Base-by-base conservation (phyloP, 1,140 invertebrate species). In the Mylabris phalerata region DNA sequence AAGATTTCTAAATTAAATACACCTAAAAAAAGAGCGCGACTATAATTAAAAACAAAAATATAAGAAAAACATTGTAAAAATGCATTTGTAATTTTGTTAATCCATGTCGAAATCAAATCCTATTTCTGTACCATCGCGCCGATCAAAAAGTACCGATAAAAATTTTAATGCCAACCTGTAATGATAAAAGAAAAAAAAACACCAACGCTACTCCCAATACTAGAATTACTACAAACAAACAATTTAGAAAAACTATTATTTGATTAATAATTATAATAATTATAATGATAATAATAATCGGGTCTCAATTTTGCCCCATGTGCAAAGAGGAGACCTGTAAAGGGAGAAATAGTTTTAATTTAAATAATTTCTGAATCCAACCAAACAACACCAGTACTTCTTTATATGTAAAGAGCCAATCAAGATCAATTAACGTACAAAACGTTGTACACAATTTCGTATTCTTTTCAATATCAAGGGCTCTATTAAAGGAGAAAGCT, bases 301-400 rank as follows among this genome's bases (percentile, higher is more conserved):
- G 66, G 71, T 80, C 79, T 80, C 80, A 81, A 80, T 82, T 83
- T 82, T 82, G 80, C 80, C 80, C 71, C 78, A 75, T 79, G 82
- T 87, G 87, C 86, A 88, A 88, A 88, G 87, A 89, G 87, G 86
- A 88, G 86, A 88, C 84, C 85, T 86, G 86, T 83, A 86, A 83
- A 82, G 81, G 79, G 79, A 80, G 77, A 75, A 72, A 75, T 5
- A 4, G 7, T 32, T 5, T 32, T 32, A 5, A 5, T 32, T 32
- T 32, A 19, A 7, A 32, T 3, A 32, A 32, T 32, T 32, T 32
- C 32, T 5, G 54, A 67, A 66, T 61, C 62, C 66, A 67, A 51
- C 63, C 67, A 69, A 71, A 71, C 60, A 13, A 68, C 58, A 69
- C 61, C 64, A 64, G 58, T 60, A 32, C 62, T 55, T 50, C 54